Evolutionary conservation across 1,140 invertebrate species (phyloP).

Genomic region (Mylabris phalerata): DNA sequence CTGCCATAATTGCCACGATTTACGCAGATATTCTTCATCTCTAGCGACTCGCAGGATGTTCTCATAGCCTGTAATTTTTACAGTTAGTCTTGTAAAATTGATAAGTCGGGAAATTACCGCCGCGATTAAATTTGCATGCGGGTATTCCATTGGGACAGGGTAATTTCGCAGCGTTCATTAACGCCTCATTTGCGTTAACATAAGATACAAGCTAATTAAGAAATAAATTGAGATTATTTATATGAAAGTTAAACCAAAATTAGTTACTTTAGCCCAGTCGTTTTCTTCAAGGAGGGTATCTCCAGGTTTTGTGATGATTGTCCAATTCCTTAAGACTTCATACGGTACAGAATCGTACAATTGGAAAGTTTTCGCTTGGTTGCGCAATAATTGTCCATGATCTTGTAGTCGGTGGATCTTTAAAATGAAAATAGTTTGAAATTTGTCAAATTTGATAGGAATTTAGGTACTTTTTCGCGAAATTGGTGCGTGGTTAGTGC

Average conservation of each 20-base stretch:
- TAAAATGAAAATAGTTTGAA: slow-evolving; percentile 6
- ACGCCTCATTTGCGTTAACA: slow-evolving; percentile 38
- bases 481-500: slow-evolving; percentile 14
- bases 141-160: slow-evolving; percentile 19
- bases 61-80: slow-evolving; percentile 5
- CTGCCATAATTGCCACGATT: slow-evolving; percentile 40
- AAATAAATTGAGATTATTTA: neutral
- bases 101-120: too few relatives aligned
- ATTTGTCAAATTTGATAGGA: neutral
- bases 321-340: slow-evolving; percentile 43
- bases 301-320: slow-evolving; percentile 47
- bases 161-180: slow-evolving; percentile 39
- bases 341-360: slow-evolving; percentile 26
- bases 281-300: slow-evolving; percentile 47
- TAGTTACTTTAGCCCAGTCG: slow-evolving; percentile 42
- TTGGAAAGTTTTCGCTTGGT: slow-evolving; percentile 20
- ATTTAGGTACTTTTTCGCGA: slow-evolving; percentile 6
- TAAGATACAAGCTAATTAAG: neutral
- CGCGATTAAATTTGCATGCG: too few relatives aligned
- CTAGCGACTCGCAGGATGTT: slow-evolving; percentile 15
- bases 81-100: neutral
- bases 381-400: slow-evolving; percentile 19
- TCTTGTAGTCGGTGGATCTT: neutral
- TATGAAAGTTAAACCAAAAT: neutral
- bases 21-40: slow-evolving; percentile 33